Conservation (phyloP, 1,140 invertebrate genomes). For the Lasioglossum albipes region DNA sequence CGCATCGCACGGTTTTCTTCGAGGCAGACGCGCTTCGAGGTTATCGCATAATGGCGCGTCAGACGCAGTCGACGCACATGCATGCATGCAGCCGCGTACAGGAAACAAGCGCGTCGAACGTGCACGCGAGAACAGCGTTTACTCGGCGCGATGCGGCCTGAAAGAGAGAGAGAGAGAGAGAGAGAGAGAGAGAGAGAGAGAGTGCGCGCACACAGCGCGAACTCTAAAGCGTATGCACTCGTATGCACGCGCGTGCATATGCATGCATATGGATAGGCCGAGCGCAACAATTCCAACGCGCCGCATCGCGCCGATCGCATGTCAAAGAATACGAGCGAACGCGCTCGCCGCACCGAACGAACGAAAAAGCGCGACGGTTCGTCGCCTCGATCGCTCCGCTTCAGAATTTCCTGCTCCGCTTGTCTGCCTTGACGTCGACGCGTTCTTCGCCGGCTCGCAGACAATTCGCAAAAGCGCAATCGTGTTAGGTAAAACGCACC, state of each 20-base stretch:
- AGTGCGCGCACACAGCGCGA: neutral
- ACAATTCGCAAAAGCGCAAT: no score
- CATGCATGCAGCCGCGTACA: neutral
- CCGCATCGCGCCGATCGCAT: neutral
- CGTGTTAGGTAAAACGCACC: no score
- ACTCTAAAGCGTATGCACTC: neutral
- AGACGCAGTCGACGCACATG: conserved; percentile 15
- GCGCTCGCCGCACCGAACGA: neutral
- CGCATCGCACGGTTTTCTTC: conserved; percentile 15
- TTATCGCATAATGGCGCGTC: conserved; percentile 60
- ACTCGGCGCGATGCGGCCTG: no score
- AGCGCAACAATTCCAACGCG: neutral
- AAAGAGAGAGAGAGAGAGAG: no score
- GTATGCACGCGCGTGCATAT: neutral
- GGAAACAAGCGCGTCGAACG: conserved; percentile 10
- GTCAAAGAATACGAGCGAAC: conserved; percentile 12
- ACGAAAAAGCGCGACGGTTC: neutral
- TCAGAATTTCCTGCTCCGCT: no score
- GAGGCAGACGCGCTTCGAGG: conserved; percentile 42
- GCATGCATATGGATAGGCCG: conserved; percentile 25
- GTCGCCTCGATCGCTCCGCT: no score
- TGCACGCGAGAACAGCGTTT: neutral
- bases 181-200: no score
- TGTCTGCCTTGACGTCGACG: no score
- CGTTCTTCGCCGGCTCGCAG: no score